These are phyloP conservation scores for Argynnis bischoffii DNA, from an alignment of 2,888 invertebrate genomes.

Conservation along the genomic window DNA sequence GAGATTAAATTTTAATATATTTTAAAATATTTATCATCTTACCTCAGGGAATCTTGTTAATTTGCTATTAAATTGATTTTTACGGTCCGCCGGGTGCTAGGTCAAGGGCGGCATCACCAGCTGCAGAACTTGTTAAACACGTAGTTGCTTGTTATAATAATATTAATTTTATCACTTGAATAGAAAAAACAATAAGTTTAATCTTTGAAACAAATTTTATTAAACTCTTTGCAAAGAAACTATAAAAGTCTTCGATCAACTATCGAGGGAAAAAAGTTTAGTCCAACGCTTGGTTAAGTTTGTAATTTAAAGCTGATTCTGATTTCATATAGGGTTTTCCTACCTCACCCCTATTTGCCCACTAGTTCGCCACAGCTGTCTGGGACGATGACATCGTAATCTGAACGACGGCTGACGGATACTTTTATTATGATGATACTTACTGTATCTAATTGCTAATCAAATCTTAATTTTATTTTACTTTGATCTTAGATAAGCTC, in stretches of 20 bases:
- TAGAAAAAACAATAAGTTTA: neutral
- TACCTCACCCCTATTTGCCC: conserved; percentile 39
- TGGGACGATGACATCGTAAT: conserved; percentile 36
- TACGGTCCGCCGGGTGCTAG: conserved; percentile 25
- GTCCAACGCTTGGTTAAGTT: neutral
- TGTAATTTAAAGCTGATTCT: conserved; percentile 3
- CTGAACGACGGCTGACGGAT: neutral
- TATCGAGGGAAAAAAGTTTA: too few relatives aligned
- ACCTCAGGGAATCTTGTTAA: conserved; percentile 17
- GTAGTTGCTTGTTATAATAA: neutral
- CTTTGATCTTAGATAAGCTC: too few relatives aligned
- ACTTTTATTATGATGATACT: neutral
- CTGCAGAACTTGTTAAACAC: conserved; percentile 12
- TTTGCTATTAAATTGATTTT: conserved; percentile 32
- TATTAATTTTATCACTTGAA: neutral
- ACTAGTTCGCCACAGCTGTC: conserved; percentile 27
- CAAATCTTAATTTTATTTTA: too few relatives aligned
- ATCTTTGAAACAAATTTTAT: neutral
- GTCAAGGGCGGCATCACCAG: conserved; percentile 27
- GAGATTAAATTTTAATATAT: neutral
- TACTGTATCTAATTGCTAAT: neutral
- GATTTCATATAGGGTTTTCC: conserved; percentile 27
- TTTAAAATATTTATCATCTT: conserved; percentile 15
- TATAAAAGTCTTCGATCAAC: too few relatives aligned
- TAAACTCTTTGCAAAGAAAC: too few relatives aligned